Base-by-base conservation (phyloP, 2,797 vertebrate genomes). In the Hybognathus amarus region DNA sequence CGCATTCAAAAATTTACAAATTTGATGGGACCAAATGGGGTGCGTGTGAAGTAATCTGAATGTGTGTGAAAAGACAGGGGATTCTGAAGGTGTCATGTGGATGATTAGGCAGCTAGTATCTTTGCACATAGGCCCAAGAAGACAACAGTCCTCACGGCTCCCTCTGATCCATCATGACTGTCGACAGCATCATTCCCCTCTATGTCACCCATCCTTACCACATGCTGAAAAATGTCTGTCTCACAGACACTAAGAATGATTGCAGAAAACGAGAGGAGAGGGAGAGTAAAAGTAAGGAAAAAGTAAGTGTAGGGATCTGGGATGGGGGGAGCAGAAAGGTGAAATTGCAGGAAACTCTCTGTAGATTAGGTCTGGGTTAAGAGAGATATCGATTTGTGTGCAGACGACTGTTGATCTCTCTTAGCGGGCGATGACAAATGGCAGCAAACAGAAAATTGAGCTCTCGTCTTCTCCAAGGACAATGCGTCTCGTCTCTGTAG, bases 311-410 rank as follows among this genome's bases (percentile, higher is more conserved):
- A 86, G 93, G 79, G 85, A 87, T 83, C 90, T 87, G 87, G 88
- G 87, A 91, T 92, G 88, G 87, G 5, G 87, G 85, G 91, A 90
- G 76, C 85, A 91, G 88, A 90, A 96, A 96, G 97, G 97, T 96
- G 96, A 96, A 97, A 96, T 94, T 93, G 93, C 87, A 94, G 92
- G 95, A 97, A 96, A 94, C 95, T 96, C 95, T 96, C 88, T 91
- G 93, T 94, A 95, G 96, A 97, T 97, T 96, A 97, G 95, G 95
- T 95, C 96, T 94, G 87, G 96, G 97, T 97, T 97, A 97, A 97
- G 94, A 96, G 97, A 97, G n/a, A 96, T 98, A 98, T 98, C 97
- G 97, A 98, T 98, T 96, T 96, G 95, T 96, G 96, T 96, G 96
- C 95, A 95, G 95, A 97, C 96, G 97, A 97, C 96, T 97, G 97